phyloP scores from a whole-genome alignment of 2,888 invertebrate species.

The Epinotia brunnichana region DNA sequence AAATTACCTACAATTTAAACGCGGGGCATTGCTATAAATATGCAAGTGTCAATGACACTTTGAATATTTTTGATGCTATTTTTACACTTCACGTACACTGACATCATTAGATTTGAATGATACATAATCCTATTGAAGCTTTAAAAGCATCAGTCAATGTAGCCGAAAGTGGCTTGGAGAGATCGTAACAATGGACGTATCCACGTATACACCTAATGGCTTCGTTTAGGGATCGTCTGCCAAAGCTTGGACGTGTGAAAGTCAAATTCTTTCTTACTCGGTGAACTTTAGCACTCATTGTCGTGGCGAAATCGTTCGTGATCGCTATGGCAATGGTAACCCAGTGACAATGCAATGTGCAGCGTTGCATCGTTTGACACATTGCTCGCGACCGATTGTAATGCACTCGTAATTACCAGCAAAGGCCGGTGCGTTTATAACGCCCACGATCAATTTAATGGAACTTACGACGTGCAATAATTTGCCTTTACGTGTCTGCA shows the following conservation, averaged over 20 bases:
- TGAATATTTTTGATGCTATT: constrained; percentile 6
- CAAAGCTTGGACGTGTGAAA: constrained; percentile 48
- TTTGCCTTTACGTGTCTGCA: constrained; percentile 43
- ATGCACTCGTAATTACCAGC: constrained; percentile 63
- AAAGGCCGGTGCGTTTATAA: constrained; percentile 56
- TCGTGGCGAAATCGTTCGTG: constrained; percentile 57
- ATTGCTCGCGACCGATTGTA: constrained; percentile 53
- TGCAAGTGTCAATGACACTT: constrained; percentile 11
- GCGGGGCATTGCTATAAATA: constrained; percentile 17
- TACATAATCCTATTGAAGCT: constrained; percentile 31
- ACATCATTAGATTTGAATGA: constrained; percentile 27
- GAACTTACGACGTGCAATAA: constrained; percentile 46
- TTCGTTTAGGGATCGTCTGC: constrained; percentile 45
- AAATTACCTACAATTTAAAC: constrained; percentile 56
- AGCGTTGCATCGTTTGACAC: constrained; percentile 58
- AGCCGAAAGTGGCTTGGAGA: constrained; percentile 36
- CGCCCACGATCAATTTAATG: constrained; percentile 65
- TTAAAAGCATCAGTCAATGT: constrained; percentile 38
- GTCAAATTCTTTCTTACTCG: constrained; percentile 46
- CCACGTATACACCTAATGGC: constrained; percentile 38
- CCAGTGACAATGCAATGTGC: constrained; percentile 61
- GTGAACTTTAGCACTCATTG: constrained; percentile 53
- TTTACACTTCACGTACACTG: constrained; percentile 13
- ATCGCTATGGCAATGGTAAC: constrained; percentile 55
- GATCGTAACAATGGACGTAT: constrained; percentile 37